These are phyloP conservation scores for Dryadula phaetusa DNA, from an alignment of 2,888 invertebrate species.

Conservation along the genomic window DNA sequence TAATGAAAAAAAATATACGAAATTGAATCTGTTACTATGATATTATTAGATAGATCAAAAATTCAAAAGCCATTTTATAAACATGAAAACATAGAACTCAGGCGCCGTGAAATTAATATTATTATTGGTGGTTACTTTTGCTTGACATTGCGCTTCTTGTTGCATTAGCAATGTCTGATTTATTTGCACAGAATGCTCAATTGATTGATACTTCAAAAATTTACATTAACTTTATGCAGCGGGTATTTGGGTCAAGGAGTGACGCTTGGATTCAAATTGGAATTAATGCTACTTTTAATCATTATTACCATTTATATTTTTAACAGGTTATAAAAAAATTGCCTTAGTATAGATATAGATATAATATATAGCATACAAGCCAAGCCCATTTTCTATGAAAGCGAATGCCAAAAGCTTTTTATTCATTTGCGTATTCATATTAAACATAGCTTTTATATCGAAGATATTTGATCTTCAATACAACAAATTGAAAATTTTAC, in stretches of 20 bases:
- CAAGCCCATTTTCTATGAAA: neutral
- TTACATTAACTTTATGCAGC: neutral
- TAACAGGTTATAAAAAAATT: neutral
- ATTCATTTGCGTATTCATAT: neutral
- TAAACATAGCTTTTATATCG: neutral
- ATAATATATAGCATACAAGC: neutral
- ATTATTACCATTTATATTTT: neutral
- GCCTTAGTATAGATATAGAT: neutral
- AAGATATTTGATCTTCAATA: no score
- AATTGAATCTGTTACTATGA: conserved; percentile 18
- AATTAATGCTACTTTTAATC: neutral
- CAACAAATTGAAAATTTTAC: neutral
- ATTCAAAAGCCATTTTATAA: conserved; percentile 37
- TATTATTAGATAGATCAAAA: conserved; percentile 3
- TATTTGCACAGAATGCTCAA: conserved; percentile 44
- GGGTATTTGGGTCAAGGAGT: neutral
- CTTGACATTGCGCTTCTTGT: conserved; percentile 10
- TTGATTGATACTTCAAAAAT: conserved; percentile 10
- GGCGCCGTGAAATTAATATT: conserved; percentile 41
- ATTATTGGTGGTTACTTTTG: conserved; percentile 11
- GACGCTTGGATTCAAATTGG: neutral
- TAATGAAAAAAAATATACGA: neutral
- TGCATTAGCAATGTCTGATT: neutral
- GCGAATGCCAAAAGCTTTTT: conserved; percentile 1
- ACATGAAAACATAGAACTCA: conserved; percentile 39